These are phyloP conservation scores for Drosophila aff. DNA, from an alignment of 1,140 invertebrate species.

Conservation along the genomic window DNA sequence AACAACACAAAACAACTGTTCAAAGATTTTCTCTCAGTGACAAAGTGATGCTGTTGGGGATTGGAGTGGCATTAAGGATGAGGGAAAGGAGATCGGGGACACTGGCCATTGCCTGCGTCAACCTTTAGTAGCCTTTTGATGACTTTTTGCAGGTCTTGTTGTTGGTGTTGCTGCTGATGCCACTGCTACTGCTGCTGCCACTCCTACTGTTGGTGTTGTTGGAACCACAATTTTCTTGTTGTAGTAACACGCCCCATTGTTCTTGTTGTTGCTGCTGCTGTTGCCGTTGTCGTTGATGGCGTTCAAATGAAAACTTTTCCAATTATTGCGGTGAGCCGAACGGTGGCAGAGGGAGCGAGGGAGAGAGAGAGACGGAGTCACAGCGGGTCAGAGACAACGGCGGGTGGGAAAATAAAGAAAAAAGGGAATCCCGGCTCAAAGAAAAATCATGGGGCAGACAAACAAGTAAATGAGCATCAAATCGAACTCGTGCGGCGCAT, in stretches of 20 bases:
- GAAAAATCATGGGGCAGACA: constrained; percentile 67
- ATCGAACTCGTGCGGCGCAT: constrained; percentile 81
- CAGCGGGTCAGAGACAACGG: constrained; percentile 21
- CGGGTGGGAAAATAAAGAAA: constrained; percentile 29
- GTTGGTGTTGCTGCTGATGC: constrained; percentile 17
- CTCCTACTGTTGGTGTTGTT: constrained; percentile 37
- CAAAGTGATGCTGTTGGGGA: constrained; percentile 12
- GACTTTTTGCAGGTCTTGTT: constrained; percentile 63
- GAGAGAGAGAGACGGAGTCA: not conserved
- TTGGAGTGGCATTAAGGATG: not conserved
- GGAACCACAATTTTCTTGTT: constrained; percentile 70
- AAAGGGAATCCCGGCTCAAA: constrained; percentile 53
- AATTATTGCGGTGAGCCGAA: constrained; percentile 78
- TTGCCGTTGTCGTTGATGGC: constrained; percentile 75
- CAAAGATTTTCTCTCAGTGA: constrained; percentile 5
- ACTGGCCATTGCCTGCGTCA: constrained; percentile 74
- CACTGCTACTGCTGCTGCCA: constrained; percentile 1
- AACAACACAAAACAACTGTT: not conserved
- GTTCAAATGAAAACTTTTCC: constrained; percentile 83
- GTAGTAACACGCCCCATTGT: constrained; percentile 75
- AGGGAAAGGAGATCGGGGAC: constrained; percentile 20
- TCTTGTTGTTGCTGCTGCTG: constrained; percentile 72
- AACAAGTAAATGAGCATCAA: constrained; percentile 82
- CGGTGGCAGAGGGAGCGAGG: not conserved
- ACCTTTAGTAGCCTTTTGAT: constrained; percentile 83